Conservation (phyloP, 2,797 vertebrate species). For the Poeciliopsis paucimaculata region DNA sequence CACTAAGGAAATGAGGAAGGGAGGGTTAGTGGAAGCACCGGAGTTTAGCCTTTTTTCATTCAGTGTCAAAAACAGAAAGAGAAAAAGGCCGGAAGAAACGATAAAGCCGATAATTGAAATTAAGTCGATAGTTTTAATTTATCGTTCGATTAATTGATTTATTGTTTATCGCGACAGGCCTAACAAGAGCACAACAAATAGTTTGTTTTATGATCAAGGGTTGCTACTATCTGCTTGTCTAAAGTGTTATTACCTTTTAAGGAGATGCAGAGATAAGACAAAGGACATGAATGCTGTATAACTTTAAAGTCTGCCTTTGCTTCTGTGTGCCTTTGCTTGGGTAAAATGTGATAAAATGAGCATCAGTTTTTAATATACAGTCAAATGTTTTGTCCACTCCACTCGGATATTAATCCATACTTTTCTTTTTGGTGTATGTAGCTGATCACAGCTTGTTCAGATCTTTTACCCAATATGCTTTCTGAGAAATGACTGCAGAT, state of each 20-base stretch:
- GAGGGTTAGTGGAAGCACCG: too few species aligned
- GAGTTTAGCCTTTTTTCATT: too few species aligned
- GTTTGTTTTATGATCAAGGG: constrained; percentile 56
- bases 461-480: background rate
- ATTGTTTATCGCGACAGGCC: too few species aligned
- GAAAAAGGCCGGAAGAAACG: too few species aligned
- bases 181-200: constrained; percentile 1
- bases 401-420: background rate
- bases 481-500: background rate
- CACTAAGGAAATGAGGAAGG: too few species aligned
- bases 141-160: too few species aligned
- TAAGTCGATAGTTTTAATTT: too few species aligned
- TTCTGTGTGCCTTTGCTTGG: constrained; percentile 9
- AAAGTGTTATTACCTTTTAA: constrained; percentile 43
- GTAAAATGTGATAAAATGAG: background rate
- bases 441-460: background rate
- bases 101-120: too few species aligned
- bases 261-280: constrained; percentile 35
- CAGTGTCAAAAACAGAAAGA: too few species aligned
- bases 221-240: constrained; percentile 47
- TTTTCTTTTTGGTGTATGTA: background rate
- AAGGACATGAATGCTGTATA: background rate
- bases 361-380: background rate
- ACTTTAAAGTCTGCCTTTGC: constrained; percentile 1
- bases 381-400: background rate